These are phyloP conservation scores for Perizoma affinitatum DNA, from an alignment of 2,888 invertebrate genomes.

Conservation along the genomic window DNA sequence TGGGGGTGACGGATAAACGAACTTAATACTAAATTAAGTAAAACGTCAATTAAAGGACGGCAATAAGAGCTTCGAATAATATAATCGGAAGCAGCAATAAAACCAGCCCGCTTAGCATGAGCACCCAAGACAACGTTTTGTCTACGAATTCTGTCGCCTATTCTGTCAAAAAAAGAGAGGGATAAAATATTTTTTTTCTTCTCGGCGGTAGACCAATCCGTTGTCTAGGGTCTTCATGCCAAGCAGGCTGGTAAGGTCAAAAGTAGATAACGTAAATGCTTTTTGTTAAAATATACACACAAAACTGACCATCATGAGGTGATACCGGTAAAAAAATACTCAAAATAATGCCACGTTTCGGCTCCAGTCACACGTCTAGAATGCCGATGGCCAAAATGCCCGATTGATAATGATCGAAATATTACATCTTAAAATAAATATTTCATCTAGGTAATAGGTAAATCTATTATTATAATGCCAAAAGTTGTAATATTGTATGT, in stretches of 20 bases:
- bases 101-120: no score
- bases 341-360: conserved; percentile 67
- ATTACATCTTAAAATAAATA: conserved; percentile 56
- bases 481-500: conserved; percentile 47
- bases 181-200: no score
- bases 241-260: conserved; percentile 51
- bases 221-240: no score
- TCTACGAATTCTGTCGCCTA: no score
- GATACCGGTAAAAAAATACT: conserved; percentile 56
- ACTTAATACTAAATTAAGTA: conserved; percentile 82
- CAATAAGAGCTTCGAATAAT: conserved; percentile 58
- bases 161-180: no score
- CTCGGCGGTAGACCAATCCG: no score
- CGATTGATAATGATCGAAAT: conserved; percentile 53
- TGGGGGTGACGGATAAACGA: conserved; percentile 67
- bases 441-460: conserved; percentile 46
- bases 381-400: conserved; percentile 59
- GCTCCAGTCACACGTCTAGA: conserved; percentile 55
- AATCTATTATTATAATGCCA: conserved; percentile 62
- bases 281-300: conserved; percentile 54
- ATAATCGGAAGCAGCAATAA: conserved; percentile 67
- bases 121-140: no score
- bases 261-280: conserved; percentile 70
- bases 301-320: conserved; percentile 80
- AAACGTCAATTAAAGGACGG: conserved; percentile 79